Evolutionary conservation across 2,888 invertebrate species (phyloP).

Genomic region (Drosophila birchii): DNA sequence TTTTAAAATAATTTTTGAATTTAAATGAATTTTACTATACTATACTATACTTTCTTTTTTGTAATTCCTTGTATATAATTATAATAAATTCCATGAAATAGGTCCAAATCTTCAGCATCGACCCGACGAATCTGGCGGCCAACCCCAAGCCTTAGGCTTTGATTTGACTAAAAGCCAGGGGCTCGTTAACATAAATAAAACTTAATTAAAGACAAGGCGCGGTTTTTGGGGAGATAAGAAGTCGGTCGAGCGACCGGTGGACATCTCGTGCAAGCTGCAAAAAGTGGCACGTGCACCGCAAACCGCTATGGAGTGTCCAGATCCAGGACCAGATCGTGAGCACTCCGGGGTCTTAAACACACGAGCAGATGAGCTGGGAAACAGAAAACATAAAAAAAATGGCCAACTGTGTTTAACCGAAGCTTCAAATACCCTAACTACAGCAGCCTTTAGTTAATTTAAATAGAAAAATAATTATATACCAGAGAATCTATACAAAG

Average conservation of each 20-base stretch:
- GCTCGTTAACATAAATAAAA: constrained; percentile 74
- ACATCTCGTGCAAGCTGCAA: constrained; percentile 73
- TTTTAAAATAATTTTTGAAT: too few relatives aligned
- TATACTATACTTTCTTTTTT: too few relatives aligned
- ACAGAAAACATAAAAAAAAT: constrained; percentile 11
- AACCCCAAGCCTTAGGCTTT: constrained; percentile 27
- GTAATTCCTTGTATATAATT: too few relatives aligned
- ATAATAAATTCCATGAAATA: neutral
- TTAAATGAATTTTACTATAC: too few relatives aligned
- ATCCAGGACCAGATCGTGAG: constrained; percentile 53
- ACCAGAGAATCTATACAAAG: too few relatives aligned
- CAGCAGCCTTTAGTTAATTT: neutral
- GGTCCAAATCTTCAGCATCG: neutral
- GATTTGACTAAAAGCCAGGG: constrained; percentile 58
- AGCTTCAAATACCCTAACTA: neutral
- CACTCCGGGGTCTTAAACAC: constrained; percentile 52
- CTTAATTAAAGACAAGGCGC: constrained; percentile 70
- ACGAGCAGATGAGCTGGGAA: constrained; percentile 22
- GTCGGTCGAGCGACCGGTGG: constrained; percentile 35
- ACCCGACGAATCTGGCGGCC: constrained; percentile 68
- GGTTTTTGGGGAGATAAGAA: constrained; percentile 65
- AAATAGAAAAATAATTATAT: neutral
- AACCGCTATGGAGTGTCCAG: constrained; percentile 19
- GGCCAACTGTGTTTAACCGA: neutral
- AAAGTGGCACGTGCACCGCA: constrained; percentile 71